Conservation (phyloP, 2,888 invertebrate species). For the Amiota communis region DNA sequence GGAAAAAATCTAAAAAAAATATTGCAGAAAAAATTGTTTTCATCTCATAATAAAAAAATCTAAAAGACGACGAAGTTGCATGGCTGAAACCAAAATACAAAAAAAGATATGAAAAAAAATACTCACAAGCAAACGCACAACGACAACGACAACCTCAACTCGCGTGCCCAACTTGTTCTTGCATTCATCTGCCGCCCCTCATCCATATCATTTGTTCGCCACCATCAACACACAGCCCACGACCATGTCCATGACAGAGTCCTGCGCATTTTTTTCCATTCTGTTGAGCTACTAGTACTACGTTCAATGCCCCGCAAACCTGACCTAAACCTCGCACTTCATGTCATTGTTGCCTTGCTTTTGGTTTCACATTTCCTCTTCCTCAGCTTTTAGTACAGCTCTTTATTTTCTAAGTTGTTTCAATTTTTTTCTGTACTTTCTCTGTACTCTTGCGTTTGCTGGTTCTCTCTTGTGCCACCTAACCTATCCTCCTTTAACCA, state of each 20-base stretch:
- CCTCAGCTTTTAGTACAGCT: neutral
- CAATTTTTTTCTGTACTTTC: constrained; percentile 14
- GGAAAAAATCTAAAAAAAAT: constrained; percentile 9
- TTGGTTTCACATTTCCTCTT: constrained; percentile 12
- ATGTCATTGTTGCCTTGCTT: constrained; percentile 39
- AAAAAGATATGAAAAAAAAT: neutral
- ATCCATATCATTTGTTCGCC: too few species aligned
- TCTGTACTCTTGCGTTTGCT: neutral
- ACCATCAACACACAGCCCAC: too few species aligned
- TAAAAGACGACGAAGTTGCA: constrained; percentile 7
- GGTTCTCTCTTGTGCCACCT: neutral
- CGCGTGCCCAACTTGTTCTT: neutral
- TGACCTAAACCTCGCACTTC: constrained; percentile 20
- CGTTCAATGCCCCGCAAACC: neutral
- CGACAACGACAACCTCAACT: constrained; percentile 12
- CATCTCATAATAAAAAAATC: constrained; percentile 12
- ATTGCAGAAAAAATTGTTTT: neutral
- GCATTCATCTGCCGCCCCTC: neutral
- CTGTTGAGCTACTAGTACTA: neutral
- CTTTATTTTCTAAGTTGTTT: constrained; percentile 19
- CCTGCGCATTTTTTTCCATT: constrained; percentile 17
- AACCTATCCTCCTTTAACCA: neutral
- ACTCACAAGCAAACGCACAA: constrained; percentile 8
- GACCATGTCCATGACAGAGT: too few species aligned
- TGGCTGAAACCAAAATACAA: neutral